Conservation (phyloP, 2,113 vertebrate species). For the Lepidothrix coronata region DNA sequence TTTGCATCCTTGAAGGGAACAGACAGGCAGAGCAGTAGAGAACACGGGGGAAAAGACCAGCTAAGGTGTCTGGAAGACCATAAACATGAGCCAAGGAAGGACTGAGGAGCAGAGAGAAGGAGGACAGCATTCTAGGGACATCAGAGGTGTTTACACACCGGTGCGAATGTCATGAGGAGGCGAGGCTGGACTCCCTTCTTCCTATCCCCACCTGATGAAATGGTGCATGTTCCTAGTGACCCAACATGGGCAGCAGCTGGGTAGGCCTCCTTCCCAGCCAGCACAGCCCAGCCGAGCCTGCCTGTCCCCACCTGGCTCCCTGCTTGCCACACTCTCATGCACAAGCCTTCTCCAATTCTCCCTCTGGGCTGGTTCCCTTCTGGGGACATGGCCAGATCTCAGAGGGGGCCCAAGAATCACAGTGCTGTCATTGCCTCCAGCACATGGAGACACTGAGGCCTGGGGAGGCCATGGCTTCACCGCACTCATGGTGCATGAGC, state of each 20-base stretch:
- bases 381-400: not conserved
- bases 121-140: not conserved
- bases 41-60: not conserved
- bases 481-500: fast-evolving
- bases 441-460: fast-evolving
- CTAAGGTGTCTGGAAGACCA: not conserved
- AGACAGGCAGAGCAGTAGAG: not conserved
- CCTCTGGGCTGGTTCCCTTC: not conserved
- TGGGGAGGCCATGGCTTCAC: not conserved
- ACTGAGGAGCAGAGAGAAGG: not conserved
- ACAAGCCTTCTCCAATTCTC: fast-evolving
- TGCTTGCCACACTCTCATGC: not conserved
- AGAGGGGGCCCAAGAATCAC: fast-evolving
- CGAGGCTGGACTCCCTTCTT: not conserved
- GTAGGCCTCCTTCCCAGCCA: fast-evolving
- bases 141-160: not conserved
- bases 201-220: not conserved
- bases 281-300: not conserved
- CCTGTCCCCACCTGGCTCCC: not conserved
- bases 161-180: fast-evolving
- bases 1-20: not conserved
- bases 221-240: not conserved
- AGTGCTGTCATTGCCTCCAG: not conserved
- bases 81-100: not conserved
- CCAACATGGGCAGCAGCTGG: not conserved